These are phyloP conservation scores for Epinephelus awoara DNA, from an alignment of 2,797 vertebrate species.

Conservation along the genomic window DNA sequence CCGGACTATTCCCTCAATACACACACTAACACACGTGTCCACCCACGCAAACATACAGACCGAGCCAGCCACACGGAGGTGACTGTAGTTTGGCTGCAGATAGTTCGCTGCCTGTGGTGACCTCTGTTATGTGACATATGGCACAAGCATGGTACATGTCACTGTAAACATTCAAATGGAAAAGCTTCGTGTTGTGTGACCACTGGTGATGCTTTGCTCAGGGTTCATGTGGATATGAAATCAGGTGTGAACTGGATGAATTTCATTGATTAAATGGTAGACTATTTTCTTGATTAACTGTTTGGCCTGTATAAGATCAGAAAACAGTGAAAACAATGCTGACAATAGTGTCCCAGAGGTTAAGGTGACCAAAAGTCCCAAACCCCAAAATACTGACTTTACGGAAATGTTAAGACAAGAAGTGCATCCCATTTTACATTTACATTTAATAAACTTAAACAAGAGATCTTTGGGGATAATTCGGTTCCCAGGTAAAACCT, in stretches of 20 bases:
- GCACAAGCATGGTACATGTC: conserved; percentile 64
- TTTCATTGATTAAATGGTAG: neutral
- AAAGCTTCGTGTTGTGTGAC: neutral
- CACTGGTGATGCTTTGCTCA: conserved; percentile 7
- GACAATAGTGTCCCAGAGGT: no score
- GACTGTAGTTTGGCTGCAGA: conserved; percentile 49
- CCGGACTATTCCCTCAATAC: neutral
- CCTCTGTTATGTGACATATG: conserved; percentile 74
- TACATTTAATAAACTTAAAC: neutral
- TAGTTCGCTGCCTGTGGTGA: conserved; percentile 63
- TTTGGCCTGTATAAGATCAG: neutral
- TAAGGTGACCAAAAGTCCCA: neutral
- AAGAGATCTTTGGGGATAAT: neutral
- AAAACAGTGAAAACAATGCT: no score
- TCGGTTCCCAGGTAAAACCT: no score
- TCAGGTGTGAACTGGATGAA: conserved; percentile 9
- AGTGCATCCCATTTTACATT: conserved; percentile 2
- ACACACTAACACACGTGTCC: conserved; percentile 29
- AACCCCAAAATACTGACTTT: neutral
- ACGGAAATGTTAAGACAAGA: neutral
- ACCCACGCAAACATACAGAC: conserved; percentile 39
- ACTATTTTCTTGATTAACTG: neutral
- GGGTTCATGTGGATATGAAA: conserved; percentile 16
- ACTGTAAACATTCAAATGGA: conserved; percentile 44
- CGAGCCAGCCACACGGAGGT: conserved; percentile 59